Conservation (phyloP, 2,888 invertebrate genomes). For the Boloria selene region DNA sequence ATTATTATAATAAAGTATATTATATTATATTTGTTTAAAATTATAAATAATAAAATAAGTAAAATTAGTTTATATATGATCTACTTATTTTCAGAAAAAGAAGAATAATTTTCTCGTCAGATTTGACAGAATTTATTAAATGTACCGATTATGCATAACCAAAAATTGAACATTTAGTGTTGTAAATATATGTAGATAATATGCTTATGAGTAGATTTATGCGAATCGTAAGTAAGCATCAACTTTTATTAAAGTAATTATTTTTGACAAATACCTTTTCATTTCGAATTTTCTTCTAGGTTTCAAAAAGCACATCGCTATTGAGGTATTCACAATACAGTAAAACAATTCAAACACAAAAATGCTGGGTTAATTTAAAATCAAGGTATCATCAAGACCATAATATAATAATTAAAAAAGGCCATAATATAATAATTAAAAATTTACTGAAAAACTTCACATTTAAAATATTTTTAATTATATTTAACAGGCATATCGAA, state of each 20-base stretch:
- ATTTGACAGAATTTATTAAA: constrained; percentile 17
- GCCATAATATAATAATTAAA: too few relatives aligned
- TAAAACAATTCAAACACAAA: constrained; percentile 19
- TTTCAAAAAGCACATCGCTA: constrained; percentile 47
- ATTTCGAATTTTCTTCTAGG: constrained; percentile 43
- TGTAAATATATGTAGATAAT: constrained; percentile 38
- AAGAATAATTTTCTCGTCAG: constrained; percentile 47
- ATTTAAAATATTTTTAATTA: not conserved
- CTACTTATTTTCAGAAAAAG: constrained; percentile 19
- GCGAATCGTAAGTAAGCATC: constrained; percentile 52
- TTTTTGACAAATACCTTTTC: not conserved
- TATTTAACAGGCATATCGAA: constrained; percentile 1
- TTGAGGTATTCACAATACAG: constrained; percentile 35
- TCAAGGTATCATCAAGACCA: constrained; percentile 11
- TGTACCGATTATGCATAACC: constrained; percentile 11
- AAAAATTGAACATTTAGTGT: constrained; percentile 37
- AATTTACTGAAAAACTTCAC: not conserved
- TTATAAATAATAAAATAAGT: too few relatives aligned
- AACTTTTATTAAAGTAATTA: constrained; percentile 9
- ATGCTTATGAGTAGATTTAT: constrained; percentile 57
- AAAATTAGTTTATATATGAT: not conserved
- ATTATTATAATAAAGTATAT: not conserved
- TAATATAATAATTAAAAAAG: too few relatives aligned
- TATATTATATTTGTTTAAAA: too few relatives aligned
- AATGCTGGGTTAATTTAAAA: constrained; percentile 19